Evolutionary conservation across 1,140 invertebrate genomes (phyloP), one percentile per base, ranked within the genome.

Genomic region (Drosophila suzukii): DNA sequence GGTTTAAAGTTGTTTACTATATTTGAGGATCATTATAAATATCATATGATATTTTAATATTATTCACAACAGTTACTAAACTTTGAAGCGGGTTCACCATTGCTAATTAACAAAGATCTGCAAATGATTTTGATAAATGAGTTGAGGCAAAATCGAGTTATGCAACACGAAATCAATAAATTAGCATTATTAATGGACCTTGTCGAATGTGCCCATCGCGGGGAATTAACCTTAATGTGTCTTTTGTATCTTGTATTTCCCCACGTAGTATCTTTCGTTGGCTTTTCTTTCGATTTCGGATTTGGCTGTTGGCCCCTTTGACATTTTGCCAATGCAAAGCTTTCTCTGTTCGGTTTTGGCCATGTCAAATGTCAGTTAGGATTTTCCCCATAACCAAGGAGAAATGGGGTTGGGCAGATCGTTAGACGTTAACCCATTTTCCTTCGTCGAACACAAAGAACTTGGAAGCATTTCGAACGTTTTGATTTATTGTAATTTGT

Each of bases 301-400:
- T 66, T 51, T 44, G 38, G 38, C 17, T 49, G 13, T 56, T n/a
- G 17, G 13, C 36, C 60, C 38, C 65, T 65, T 68, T 68, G 65
- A 68, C 65, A 70, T 56, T 41, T 56, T 56, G 38, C 38, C 54
- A 68, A 68, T 70, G 12, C 57, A 53, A 65, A 62, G 62, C 50
- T 70, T 70, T 70, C 47, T 67, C 27, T 27, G 27, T 12, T 36
- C 30, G 46, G 17, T 36, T 59, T 70, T 56, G 67, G 62, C 67
- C 50, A 70, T 70, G 67, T 47, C 67, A 70, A 56, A 70, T 68
- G 67, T 68, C 62, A 70, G 62, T 70, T 68, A 70, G 62, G 67
- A 70, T 67, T 67, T 70, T 46, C 62, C 43, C 27, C n/a, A 50
- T 32, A 32, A 3, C 27, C 27, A 49, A 0, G 4, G 8, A 50